Conservation (phyloP, 2,888 invertebrate species). For the Melinopterus prodromus region DNA sequence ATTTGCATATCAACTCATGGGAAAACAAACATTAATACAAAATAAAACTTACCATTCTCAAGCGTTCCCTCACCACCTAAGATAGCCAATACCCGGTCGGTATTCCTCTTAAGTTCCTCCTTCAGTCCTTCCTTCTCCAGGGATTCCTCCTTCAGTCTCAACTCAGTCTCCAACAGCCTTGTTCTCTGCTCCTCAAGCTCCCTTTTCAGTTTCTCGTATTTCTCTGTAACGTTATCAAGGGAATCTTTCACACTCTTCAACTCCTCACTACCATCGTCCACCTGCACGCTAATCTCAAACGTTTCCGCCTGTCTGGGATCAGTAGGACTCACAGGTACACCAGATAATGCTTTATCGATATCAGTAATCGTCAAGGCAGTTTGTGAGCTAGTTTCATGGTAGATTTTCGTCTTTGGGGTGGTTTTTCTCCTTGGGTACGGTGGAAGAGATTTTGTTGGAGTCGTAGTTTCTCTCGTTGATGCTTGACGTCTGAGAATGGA, state of each 20-base stretch:
- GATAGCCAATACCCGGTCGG: conserved; percentile 73
- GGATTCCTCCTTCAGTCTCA: conserved; percentile 72
- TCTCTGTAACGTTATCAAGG: conserved; percentile 66
- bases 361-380: conserved; percentile 78
- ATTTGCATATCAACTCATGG: background rate
- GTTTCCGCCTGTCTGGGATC: conserved; percentile 55
- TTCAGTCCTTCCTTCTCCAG: conserved; percentile 78
- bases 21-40: conserved; percentile 11
- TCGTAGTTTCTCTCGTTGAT: conserved; percentile 48
- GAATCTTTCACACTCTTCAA: conserved; percentile 69
- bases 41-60: conserved; percentile 63
- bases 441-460: conserved; percentile 52
- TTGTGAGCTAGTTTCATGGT: conserved; percentile 81
- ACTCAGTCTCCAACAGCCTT: conserved; percentile 66
- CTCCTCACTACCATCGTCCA: conserved; percentile 71
- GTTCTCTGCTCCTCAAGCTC: conserved; percentile 58
- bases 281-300: conserved; percentile 53
- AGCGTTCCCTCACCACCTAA: conserved; percentile 63
- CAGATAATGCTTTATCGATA: conserved; percentile 75
- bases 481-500: conserved; percentile 43
- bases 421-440: conserved; percentile 62
- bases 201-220: conserved; percentile 67
- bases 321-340: conserved; percentile 59
- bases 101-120: conserved; percentile 77
- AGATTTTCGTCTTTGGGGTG: conserved; percentile 72